These are phyloP conservation scores for Progne subis DNA, from an alignment of 2,113 vertebrate genomes.

Conservation along the genomic window DNA sequence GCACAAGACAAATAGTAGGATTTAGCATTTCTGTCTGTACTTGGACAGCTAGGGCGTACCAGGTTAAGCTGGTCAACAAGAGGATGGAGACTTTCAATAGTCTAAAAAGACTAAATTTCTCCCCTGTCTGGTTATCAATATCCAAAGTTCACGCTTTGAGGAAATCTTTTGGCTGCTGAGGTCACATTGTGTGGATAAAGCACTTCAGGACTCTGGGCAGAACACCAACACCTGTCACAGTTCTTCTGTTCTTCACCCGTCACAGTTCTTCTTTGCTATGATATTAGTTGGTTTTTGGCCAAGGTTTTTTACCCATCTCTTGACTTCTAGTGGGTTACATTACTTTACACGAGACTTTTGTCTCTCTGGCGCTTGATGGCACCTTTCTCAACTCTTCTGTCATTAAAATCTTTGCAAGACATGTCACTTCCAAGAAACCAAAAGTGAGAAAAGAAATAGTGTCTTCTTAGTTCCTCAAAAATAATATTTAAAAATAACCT, in stretches of 20 bases:
- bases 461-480: neutral
- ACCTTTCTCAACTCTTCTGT: neutral
- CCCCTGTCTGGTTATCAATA: neutral
- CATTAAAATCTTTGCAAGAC: neutral
- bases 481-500: neutral
- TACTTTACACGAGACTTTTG: neutral
- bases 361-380: neutral
- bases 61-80: neutral
- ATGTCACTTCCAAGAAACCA: neutral
- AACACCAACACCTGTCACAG: rapidly evolving
- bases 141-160: neutral
- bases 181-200: neutral
- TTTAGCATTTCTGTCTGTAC: neutral
- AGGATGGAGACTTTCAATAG: neutral
- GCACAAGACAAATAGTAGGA: neutral
- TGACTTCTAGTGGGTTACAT: neutral
- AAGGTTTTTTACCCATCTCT: neutral
- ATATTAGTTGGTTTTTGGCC: neutral
- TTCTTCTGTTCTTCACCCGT: neutral
- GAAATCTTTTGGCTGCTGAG: neutral
- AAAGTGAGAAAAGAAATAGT: neutral
- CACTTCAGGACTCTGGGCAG: neutral
- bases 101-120: neutral
- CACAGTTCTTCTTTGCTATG: neutral
- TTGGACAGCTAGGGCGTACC: neutral